These are phyloP conservation scores for Sigmodon hispidus DNA, from an alignment of 2,113 vertebrate species.

Conservation along the genomic window DNA sequence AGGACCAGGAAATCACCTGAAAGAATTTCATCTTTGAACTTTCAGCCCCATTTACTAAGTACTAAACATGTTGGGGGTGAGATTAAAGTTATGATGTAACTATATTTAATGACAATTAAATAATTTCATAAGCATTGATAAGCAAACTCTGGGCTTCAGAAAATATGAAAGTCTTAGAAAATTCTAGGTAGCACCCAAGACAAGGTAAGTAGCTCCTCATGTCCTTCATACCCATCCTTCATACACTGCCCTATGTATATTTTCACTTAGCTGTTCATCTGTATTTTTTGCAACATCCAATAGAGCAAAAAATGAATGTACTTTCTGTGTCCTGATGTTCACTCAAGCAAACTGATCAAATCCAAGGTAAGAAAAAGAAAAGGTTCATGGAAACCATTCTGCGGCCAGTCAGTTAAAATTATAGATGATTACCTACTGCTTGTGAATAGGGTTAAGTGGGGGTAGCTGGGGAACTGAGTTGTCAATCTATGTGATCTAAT, in stretches of 20 bases:
- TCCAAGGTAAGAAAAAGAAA: not conserved
- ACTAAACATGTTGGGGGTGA: not conserved
- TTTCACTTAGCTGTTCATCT: not conserved
- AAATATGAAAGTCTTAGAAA: not conserved
- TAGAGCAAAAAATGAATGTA: not conserved
- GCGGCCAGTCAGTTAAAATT: not conserved
- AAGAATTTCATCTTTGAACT: not conserved
- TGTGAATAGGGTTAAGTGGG: not conserved
- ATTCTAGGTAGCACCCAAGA: rapidly evolving
- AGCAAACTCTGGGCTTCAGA: not conserved
- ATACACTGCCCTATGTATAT: not conserved
- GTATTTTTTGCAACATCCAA: not conserved
- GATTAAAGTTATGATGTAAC: not conserved
- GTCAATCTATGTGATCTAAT: not conserved
- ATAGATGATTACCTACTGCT: not conserved
- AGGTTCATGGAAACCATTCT: not conserved
- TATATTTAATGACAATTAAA: too few relatives aligned
- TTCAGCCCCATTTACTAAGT: not conserved
- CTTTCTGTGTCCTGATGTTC: not conserved
- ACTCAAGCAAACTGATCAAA: not conserved
- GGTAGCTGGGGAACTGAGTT: too few relatives aligned
- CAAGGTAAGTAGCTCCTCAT: rapidly evolving
- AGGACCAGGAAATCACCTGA: too few relatives aligned
- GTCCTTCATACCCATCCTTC: too few relatives aligned
- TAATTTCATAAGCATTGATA: not conserved